A percentile compares a stretch with the other conserved stretches of the same genome.
Conservation (phyloP, 2,888 invertebrate genomes). For the Azorinus chamasolen region DNA sequence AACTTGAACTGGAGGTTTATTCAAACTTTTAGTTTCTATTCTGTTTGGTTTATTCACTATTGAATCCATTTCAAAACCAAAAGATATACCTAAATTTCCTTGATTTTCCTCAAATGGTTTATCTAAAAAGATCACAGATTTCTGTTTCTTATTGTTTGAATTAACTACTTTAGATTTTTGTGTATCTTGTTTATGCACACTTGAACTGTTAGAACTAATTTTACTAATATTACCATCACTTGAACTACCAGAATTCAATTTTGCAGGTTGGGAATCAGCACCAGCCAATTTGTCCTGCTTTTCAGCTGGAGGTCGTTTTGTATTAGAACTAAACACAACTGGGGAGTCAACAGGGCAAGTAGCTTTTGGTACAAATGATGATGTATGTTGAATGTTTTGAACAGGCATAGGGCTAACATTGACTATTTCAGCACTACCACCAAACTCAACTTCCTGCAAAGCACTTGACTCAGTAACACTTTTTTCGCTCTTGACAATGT, state of each 20-base stretch:
- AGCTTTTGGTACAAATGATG: not conserved
- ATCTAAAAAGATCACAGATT: slow-evolving; percentile 81
- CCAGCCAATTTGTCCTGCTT: not conserved
- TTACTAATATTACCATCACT: slow-evolving; percentile 12
- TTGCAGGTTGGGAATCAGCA: slow-evolving; percentile 14
- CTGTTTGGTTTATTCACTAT: slow-evolving; percentile 36
- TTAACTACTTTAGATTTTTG: slow-evolving; percentile 27
- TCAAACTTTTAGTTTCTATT: slow-evolving; percentile 9
- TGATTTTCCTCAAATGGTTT: slow-evolving; percentile 71
- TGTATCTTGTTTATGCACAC: slow-evolving; percentile 50
- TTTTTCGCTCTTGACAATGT: no score
- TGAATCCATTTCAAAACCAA: slow-evolving; percentile 76
- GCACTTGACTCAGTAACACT: no score
- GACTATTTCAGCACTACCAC: slow-evolving; percentile 4
- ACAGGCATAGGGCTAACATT: slow-evolving; percentile 2
- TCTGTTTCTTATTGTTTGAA: slow-evolving; percentile 57
- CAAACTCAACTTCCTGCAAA: no score
- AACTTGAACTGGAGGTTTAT: slow-evolving; percentile 2
- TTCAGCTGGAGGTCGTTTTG: not conserved
- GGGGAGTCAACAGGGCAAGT: not conserved
- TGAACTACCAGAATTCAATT: slow-evolving; percentile 45
- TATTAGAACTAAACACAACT: not conserved
- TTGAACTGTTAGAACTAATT: slow-evolving; percentile 18
- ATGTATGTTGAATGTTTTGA: not conserved
- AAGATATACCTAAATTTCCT: slow-evolving; percentile 77